These are phyloP conservation scores for Nothocercus julius DNA, from an alignment of 2,113 vertebrate genomes.

Conservation along the genomic window DNA sequence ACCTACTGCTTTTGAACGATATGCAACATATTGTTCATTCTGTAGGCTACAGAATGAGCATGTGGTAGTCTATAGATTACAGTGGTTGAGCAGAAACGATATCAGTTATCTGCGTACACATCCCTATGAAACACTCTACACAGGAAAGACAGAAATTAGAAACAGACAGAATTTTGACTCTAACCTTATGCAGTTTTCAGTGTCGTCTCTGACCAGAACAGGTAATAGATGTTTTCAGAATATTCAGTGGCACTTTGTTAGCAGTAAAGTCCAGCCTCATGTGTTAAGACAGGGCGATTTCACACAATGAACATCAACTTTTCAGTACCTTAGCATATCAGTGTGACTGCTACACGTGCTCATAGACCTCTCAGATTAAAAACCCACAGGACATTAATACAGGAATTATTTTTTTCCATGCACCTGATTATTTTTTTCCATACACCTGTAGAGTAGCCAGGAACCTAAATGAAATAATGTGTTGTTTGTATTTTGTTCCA, in stretches of 20 bases:
- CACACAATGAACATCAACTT: neutral
- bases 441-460: neutral
- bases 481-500: neutral
- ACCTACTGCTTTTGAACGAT: fast-evolving
- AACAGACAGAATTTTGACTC: neutral
- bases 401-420: neutral
- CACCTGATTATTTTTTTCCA: neutral
- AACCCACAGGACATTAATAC: neutral
- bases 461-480: neutral
- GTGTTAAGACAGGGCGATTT: neutral
- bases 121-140: neutral
- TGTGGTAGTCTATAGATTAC: neutral
- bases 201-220: neutral
- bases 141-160: neutral
- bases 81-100: neutral
- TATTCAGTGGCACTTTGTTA: neutral
- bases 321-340: neutral
- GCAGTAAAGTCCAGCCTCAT: neutral
- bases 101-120: neutral
- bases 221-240: neutral
- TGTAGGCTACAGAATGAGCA: neutral
- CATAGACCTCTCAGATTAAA: neutral
- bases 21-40: too few relatives aligned
- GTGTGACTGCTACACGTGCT: fast-evolving
- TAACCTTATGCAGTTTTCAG: neutral